A percentile compares a stretch with the other conserved stretches of the same genome.
These are phyloP conservation scores for Laticauda colubrina DNA, from an alignment of 2,113 vertebrate genomes.

Conservation along the genomic window DNA sequence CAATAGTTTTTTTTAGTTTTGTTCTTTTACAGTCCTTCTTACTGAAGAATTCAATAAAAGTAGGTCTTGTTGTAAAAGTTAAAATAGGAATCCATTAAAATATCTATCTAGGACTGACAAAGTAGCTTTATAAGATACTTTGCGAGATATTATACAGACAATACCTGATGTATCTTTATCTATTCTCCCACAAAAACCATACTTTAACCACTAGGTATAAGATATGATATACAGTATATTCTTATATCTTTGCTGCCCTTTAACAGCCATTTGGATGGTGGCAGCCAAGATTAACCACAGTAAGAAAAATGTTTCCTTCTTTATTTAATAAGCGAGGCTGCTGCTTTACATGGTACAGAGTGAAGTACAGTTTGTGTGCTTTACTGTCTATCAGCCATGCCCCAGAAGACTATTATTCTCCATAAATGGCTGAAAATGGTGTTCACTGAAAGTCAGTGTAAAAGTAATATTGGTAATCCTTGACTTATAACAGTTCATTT, in stretches of 20 bases:
- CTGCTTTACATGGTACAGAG: not conserved
- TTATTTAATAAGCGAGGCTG: not conserved
- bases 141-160: not conserved
- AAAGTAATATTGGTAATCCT: not conserved
- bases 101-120: not conserved
- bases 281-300: not conserved
- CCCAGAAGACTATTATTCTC: not conserved
- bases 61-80: not conserved
- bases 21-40: not conserved
- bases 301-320: not conserved
- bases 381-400: not conserved
- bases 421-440: not conserved
- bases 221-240: not conserved
- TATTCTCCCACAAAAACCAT: not conserved
- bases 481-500: not conserved
- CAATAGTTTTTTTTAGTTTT: not conserved
- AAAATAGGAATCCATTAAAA: not conserved
- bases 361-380: not conserved
- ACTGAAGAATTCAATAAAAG: not conserved
- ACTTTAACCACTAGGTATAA: not conserved
- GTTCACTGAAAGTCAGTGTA: not conserved
- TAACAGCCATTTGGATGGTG: not conserved
- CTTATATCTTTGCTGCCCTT: not conserved
- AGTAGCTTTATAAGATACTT: not conserved
- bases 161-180: not conserved